Evolutionary conservation across 2,888 invertebrate species (phyloP), one percentile per base, ranked within the genome.

Genomic region (Ferdinandea cuprea): DNA sequence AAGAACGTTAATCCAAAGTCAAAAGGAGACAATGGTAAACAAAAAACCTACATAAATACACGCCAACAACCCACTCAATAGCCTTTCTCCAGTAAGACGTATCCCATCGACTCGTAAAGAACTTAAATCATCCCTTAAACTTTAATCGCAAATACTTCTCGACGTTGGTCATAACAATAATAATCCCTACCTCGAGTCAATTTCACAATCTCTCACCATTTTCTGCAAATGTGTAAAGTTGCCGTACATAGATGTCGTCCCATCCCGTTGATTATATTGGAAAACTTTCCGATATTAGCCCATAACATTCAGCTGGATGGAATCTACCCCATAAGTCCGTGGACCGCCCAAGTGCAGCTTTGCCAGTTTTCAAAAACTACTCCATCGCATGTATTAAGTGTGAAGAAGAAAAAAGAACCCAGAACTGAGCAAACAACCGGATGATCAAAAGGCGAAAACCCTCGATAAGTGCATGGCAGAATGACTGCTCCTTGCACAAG

Each of bases 201-300:
- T 81, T 81, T 54, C 54, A 66, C 81, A 81, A 81, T 77, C 71
- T 81, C 77, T 28, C 65, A 32, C 50, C 80, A 77, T 65, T 81
- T 59, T 71, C 37, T 63, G 28, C 71, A 71, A 81, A 81, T 81
- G 77, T 81, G 77, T 66, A 81, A 81, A 77, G 76, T 81, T 81
- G 30, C 44, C 65, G 77, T n/a, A n/a, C n/a, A n/a, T n/a, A 59
- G 25, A 5, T 54, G 69, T 54, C 69, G 65, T 81, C 63, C 65
- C 52, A 44, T 59, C 42, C 8, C 80, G 81, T 81, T 81, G 71
- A 81, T 77, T 77, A 81, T 77, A 81, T 81, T 81, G 71, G 65
- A 81, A 81, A 81, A 81, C 81, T 81, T 81, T 77, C 35, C 65
- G 48, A 81, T 77, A 77, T 77, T 66, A 81, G 81, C 58, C 71